Conservation (phyloP, 2,113 vertebrate species). For the Oostethus manadensis region DNA sequence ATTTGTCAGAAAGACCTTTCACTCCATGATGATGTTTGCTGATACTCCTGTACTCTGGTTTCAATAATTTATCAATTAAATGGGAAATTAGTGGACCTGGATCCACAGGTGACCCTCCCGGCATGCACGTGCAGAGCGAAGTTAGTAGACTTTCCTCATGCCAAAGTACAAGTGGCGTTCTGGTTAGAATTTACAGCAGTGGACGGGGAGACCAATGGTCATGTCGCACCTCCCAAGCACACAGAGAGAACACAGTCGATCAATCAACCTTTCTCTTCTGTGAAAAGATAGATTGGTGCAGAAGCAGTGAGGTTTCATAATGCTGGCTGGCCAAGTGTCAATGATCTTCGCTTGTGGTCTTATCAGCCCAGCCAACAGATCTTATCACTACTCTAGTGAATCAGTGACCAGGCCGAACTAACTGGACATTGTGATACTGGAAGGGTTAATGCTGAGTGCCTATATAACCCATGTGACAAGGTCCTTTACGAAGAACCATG, state of each 20-base stretch:
- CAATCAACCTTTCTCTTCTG: slow-evolving; percentile 40
- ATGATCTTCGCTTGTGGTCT: slow-evolving; percentile 62
- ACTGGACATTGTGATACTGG: slow-evolving; percentile 33
- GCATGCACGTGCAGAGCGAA: neutral
- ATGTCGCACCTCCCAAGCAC: slow-evolving; percentile 9
- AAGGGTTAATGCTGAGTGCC: slow-evolving; percentile 30
- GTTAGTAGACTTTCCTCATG: slow-evolving; percentile 8
- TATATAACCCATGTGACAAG: neutral
- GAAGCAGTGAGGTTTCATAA: slow-evolving; percentile 62
- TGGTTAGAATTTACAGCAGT: slow-evolving; percentile 7
- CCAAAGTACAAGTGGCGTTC: slow-evolving; percentile 1
- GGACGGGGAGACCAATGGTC: slow-evolving; percentile 7
- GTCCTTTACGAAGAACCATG: neutral
- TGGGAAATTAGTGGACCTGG: neutral
- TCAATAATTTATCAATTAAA: neutral
- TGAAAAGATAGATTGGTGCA: slow-evolving; percentile 42
- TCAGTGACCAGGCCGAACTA: slow-evolving; percentile 54
- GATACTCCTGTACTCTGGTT: neutral
- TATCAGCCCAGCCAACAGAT: slow-evolving; percentile 63
- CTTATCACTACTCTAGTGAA: slow-evolving; percentile 67
- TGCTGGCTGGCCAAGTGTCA: slow-evolving; percentile 51
- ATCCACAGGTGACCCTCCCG: neutral
- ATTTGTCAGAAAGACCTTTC: too few species aligned
- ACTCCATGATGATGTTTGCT: too few species aligned
- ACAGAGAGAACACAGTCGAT: slow-evolving; percentile 28